Evolutionary conservation across 2,797 vertebrate species (phyloP), one percentile per base, ranked within the genome.

Genomic region (Picus viridis): DNA sequence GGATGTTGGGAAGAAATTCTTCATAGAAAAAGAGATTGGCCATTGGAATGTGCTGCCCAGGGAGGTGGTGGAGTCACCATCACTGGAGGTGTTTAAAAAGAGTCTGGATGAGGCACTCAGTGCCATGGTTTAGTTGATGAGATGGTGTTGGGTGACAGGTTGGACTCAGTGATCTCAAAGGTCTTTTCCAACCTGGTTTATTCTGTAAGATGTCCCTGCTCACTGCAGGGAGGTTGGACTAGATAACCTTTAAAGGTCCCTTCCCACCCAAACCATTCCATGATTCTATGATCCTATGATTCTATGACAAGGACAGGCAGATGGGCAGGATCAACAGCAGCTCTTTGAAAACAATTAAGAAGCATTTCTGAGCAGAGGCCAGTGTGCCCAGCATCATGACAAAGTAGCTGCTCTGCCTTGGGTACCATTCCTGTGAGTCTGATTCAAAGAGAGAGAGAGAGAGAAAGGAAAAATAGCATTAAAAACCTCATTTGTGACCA

Each of bases 311-410:
- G 49, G 49, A 51, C 49, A 24, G 49, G 82, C 75, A 87, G 75
- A 56, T 71, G 82, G n/a, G 56, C 81, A 85, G 41, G 62, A 83
- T 15, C 87, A 83, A 34, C 29, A 39, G n/a, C 9, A 11, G 43
- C 41, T 83, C 36, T 81, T 89, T 32, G 62, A 69, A 95, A 95
- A 81, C 45, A 85, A 71, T 82, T 74, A 89, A 59, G 62, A 80
- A 89, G 53, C 14, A 19, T 75, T 94, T 85, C 59, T 41, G 53
- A 95, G 81, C 58, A 51, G 58, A 27, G 29, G 41, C 16, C 5
- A 11, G 34, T 32, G 22, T 80, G 53, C 7, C 41, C 72, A 75
- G 16, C 13, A 67, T 47, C 30, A 19, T 24, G 56, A 36, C 68
- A 29, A 86, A 90, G 41, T 14, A 32, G 16, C 39, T 6, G 3